Base-by-base conservation (phyloP, 1,140 invertebrate genomes). In the Epicauta chinensis region DNA sequence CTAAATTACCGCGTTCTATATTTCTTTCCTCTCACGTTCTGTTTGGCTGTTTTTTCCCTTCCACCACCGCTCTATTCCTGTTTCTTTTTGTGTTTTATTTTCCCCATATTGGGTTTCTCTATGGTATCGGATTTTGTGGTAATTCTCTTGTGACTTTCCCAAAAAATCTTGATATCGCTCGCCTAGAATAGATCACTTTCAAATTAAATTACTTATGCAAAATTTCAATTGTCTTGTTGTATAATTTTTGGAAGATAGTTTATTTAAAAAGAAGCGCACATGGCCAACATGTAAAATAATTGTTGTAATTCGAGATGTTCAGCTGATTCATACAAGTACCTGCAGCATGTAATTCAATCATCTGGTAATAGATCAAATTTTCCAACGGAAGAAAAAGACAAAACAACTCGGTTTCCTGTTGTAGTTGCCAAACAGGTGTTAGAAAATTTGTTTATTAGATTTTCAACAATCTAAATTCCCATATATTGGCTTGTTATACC, bases 21-120 rank as follows among this genome's bases (percentile, higher is more conserved):
- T 52, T 60, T 42, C 17, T 47, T 60, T 60, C 58, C 52, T 39
- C 31, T 46, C 23, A 23, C 23, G 7, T n/a, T n/a, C n/a, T 37
- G 41, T 56, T 60, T 55, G 50, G 48, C 50, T 47, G 39, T 34
- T 55, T 50, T 16, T 50, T 38, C 49, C 45, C 23, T n/a, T 34
- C 32, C 12, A 7, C 7, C 23, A 23, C 23, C 23, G 23, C 23
- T 5, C 23, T 23, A 23, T 7, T 23, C 7, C 23, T 23, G 7
- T 23, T 30, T 12, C 6, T 30, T 30, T 48, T 48, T 48, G 7
- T 11, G 35, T 23, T 14, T 38, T 37, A 30, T 37, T 47, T 38
- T 48, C 23, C 11, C 10, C 16, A 49, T 43, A 55, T 55, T 55
- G 17, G 43, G 37, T 55, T 55, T 40, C 53, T 47, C 13, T 34